These are phyloP conservation scores for Strigamia maritima DNA, from an alignment of 2,888 invertebrate species.

Conservation along the genomic window DNA sequence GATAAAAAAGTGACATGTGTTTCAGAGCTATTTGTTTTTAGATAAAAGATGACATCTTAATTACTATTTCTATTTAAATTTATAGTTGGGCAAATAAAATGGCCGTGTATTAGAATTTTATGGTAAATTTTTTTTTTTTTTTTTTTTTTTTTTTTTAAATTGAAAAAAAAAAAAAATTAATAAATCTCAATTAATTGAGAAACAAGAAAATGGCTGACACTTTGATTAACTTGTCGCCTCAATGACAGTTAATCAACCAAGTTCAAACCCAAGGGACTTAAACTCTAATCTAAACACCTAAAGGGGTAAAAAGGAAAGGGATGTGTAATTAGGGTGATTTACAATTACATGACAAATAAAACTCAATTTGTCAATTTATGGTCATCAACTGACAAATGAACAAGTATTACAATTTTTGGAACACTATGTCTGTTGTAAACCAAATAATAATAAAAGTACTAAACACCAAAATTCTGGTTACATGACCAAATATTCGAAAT, in stretches of 20 bases:
- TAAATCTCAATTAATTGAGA: constrained; percentile 11
- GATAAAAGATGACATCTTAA: constrained; percentile 29
- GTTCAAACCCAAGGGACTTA: constrained; percentile 5
- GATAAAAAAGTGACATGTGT: constrained; percentile 29
- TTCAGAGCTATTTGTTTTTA: constrained; percentile 27
- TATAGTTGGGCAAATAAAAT: constrained; percentile 19
- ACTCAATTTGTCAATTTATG: constrained; percentile 34
- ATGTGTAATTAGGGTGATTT: constrained; percentile 32
- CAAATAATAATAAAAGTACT: no score
- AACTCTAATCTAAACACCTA: constrained; percentile 18
- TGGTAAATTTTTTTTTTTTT: background rate
- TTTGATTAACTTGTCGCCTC: constrained; percentile 30
- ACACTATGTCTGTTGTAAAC: no score
- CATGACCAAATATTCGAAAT: no score
- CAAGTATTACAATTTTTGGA: background rate
- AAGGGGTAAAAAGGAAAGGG: constrained; percentile 29
- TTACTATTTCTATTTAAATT: constrained; percentile 26
- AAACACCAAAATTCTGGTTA: no score
- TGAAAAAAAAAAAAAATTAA: background rate
- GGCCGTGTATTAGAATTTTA: background rate
- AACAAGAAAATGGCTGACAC: constrained; percentile 24
- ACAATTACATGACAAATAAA: constrained; percentile 34
- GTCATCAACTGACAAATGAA: constrained; percentile 12
- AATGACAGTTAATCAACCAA: constrained; percentile 31
- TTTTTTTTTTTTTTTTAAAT: background rate